Evolutionary conservation across 2,113 vertebrate species (phyloP), one percentile per base, ranked within the genome.

Genomic region (Morone chrysops): DNA sequence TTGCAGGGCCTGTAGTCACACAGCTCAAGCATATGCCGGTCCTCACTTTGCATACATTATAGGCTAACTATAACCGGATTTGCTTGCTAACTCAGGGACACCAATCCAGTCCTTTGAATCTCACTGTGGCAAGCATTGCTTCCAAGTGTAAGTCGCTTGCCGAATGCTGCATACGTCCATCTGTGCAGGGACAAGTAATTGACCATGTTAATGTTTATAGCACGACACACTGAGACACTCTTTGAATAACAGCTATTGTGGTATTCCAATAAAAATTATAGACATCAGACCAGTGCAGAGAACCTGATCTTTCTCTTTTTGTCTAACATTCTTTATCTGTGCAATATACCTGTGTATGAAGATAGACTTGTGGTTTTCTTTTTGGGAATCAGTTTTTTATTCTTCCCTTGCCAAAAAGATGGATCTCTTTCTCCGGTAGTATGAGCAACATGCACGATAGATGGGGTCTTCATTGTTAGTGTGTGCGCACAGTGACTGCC

Each of bases 41-140:
- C 60, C 70, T 82, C 60, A 38, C 53, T 86, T 81, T 87, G 89
- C 86, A 88, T 92, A 90, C 87, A 90, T 92, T 89, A 86, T 54
- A 75, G 79, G 69, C 75, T 78, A 82, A 85, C 82, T 82, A 54
- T 93, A 94, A 94, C 83, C 38, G 84, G 92, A 92, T 94, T 93
- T 85, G 71, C 78, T 78, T 45, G 83, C 56, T 70, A 77, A 89
- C 82, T 87, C 67, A 80, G 81, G 38, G 50, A 89, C 74, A 80
- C 81, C 81, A 67, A 85, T 84, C 75, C 61, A 81, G 76, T 72
- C 74, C 62, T 89, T 82, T 81, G 75, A 83, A 86, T 83, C 60
- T 70, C 67, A 84, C 71, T 84, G 72, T 82, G 80, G 78, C 66
- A 80, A 70, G 75, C 22, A 40, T 48, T 56, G 78, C 68, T 53